phyloP scores from a whole-genome alignment of 2,888 invertebrate genomes.

The Lasioglossum calceatum region DNA sequence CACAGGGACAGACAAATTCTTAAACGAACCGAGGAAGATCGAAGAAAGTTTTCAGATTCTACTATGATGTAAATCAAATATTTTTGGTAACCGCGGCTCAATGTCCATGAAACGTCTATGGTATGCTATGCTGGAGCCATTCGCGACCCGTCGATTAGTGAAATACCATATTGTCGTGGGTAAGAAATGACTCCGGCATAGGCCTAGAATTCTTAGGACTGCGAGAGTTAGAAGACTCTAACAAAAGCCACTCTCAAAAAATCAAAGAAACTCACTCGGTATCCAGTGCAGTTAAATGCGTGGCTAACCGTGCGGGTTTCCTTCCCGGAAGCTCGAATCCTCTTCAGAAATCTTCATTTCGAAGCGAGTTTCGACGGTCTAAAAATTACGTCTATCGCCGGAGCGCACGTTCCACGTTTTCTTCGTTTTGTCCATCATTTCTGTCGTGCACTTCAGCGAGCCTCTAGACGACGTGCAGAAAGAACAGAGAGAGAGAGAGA shows the following conservation, averaged over 20 bases:
- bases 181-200: too few species aligned
- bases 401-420: constrained; percentile 12
- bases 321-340: not conserved
- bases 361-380: constrained; percentile 18
- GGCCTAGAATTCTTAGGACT: too few species aligned
- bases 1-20: too few species aligned
- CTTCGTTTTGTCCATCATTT: constrained; percentile 49
- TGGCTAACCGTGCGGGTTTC: not conserved
- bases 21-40: too few species aligned
- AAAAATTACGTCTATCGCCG: constrained; percentile 26
- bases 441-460: constrained; percentile 20
- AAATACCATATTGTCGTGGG: too few species aligned
- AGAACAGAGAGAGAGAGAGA: constrained; percentile 17
- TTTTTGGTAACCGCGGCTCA: too few species aligned
- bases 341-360: constrained; percentile 13
- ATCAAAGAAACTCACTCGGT: not conserved
- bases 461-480: constrained; percentile 13
- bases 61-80: too few species aligned
- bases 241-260: not conserved
- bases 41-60: too few species aligned
- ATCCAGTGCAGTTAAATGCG: not conserved
- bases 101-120: not conserved
- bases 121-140: too few species aligned
- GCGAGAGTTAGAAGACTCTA: not conserved
- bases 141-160: too few species aligned